Conservation (phyloP, 2,888 invertebrate genomes). For the Venustoraphidia nigricollis region DNA sequence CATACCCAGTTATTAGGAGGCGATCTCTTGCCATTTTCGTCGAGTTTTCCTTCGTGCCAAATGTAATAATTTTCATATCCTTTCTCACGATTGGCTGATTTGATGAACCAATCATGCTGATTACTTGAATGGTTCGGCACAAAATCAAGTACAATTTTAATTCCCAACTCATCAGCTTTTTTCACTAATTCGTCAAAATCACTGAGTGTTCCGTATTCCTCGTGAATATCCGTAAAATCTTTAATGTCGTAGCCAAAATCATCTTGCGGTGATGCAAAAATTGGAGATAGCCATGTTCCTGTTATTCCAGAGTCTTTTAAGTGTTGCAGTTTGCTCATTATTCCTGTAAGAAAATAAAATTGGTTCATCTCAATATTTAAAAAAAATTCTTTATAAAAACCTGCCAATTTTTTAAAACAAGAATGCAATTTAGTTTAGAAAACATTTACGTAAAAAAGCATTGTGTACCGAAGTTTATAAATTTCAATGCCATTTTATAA, state of each 20-base stretch:
- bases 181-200: constrained; percentile 47
- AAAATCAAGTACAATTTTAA: constrained; percentile 30
- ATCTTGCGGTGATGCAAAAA: constrained; percentile 67
- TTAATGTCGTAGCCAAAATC: constrained; percentile 83
- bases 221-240: constrained; percentile 55
- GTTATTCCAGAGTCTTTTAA: constrained; percentile 53
- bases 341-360: too few relatives aligned
- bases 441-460: too few relatives aligned
- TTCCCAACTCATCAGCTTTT: constrained; percentile 37
- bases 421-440: too few relatives aligned
- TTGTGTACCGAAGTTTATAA: too few relatives aligned
- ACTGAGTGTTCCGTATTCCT: constrained; percentile 53
- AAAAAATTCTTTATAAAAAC: too few relatives aligned
- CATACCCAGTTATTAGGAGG: constrained; percentile 18
- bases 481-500: too few relatives aligned
- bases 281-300: constrained; percentile 72
- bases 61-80: constrained; percentile 59
- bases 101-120: constrained; percentile 65
- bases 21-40: constrained; percentile 8
- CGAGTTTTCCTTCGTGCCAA: constrained; percentile 33
- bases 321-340: neutral
- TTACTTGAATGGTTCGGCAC: constrained; percentile 52
- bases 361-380: too few relatives aligned
- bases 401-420: too few relatives aligned
- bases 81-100: constrained; percentile 42